Percentiles rank a stretch among this genome's conserved stretches.
Conservation (phyloP, 2,113 vertebrate species). For the Psittacara wagleri region DNA sequence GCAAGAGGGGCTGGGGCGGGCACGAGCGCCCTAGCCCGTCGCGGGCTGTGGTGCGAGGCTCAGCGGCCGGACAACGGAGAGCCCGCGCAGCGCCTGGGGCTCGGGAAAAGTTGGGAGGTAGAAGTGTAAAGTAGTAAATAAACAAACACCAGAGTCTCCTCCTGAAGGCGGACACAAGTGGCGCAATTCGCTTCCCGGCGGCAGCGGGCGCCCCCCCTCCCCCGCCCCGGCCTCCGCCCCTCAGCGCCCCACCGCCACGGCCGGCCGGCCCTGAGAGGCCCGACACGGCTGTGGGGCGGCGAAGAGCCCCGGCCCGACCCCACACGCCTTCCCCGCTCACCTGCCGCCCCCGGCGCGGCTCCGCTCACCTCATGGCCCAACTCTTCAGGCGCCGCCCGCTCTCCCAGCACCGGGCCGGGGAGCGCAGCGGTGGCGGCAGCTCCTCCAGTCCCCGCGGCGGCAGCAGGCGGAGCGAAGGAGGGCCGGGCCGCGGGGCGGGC, state of each 20-base stretch:
- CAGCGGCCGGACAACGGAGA: background rate
- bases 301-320: background rate
- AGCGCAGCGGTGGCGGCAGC: background rate
- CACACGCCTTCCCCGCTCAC: background rate
- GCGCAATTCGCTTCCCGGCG: background rate
- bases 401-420: background rate
- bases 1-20: background rate
- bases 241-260: background rate
- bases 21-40: background rate
- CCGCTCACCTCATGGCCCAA: background rate
- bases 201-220: background rate
- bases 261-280: background rate
- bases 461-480: background rate
- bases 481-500: background rate
- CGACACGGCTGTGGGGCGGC: background rate
- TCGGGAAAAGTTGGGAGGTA: background rate
- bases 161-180: background rate
- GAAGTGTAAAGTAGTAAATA: background rate
- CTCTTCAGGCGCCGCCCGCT: background rate
- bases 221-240: background rate
- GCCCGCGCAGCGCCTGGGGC: background rate
- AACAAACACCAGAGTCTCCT: background rate
- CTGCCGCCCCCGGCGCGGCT: background rate
- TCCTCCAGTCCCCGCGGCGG: background rate
- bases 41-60: background rate